A percentile compares a stretch with the other conserved stretches of the same genome.
phyloP scores from a whole-genome alignment of 2,888 invertebrate genomes.

The Cephus spinipes region DNA sequence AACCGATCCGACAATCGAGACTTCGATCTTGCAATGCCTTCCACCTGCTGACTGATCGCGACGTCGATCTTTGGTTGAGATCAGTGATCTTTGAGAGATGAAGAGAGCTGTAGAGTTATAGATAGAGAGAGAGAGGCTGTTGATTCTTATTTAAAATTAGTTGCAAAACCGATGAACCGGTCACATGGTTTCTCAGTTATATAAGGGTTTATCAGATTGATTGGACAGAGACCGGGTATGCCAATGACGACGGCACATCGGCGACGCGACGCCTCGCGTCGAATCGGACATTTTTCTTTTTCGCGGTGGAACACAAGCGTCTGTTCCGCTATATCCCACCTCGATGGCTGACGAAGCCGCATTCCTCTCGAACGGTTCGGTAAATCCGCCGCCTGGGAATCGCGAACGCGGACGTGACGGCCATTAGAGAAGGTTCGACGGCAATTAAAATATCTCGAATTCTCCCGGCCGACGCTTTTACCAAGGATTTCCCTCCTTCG shows the following conservation, averaged over 20 bases:
- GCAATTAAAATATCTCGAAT: constrained; percentile 6
- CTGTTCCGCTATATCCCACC: neutral
- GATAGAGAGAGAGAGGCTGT: neutral
- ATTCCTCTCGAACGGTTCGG: neutral
- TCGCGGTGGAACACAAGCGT: neutral
- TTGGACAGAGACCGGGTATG: neutral
- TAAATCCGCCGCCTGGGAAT: neutral
- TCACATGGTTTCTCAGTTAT: neutral
- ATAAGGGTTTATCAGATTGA: neutral
- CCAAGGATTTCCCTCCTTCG: neutral
- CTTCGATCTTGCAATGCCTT: neutral
- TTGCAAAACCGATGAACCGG: neutral
- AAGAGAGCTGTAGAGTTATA: neutral
- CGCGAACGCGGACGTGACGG: constrained; percentile 6
- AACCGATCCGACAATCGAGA: neutral
- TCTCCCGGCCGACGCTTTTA: neutral
- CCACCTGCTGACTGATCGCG: constrained; percentile 1
- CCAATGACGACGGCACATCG: neutral
- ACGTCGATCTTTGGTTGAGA: neutral
- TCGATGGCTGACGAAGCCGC: neutral
- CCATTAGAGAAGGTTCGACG: constrained; percentile 3
- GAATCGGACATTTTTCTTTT: neutral
- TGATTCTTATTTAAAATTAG: neutral
- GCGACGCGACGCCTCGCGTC: neutral
- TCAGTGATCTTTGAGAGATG: constrained; percentile 21